A percentile compares a stretch with the other conserved stretches of the same genome.
Conservation (phyloP, 2,888 invertebrate species). For the Alcis repandata region DNA sequence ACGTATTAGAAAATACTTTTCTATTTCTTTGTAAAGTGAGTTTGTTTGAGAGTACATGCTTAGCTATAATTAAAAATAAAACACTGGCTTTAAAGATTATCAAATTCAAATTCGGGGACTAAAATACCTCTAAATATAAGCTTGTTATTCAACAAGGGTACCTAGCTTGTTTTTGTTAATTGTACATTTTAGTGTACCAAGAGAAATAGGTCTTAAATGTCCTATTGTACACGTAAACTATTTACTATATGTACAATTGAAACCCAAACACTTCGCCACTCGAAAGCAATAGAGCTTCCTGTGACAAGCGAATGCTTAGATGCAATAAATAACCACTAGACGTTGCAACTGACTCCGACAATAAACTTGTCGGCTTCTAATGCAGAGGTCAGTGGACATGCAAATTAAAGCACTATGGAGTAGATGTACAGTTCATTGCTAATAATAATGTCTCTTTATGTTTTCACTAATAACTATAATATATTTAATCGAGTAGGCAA, state of each 20-base stretch:
- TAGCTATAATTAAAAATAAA: no score
- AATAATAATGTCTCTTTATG: background rate
- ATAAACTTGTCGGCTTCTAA: constrained; percentile 24
- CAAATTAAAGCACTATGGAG: constrained; percentile 21
- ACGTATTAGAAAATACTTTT: no score
- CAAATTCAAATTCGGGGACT: no score
- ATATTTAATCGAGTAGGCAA: no score
- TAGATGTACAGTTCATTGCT: background rate
- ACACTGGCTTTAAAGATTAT: no score
- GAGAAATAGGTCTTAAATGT: background rate
- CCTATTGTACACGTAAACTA: background rate
- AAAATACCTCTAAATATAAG: no score
- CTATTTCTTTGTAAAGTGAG: no score
- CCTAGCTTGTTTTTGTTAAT: no score
- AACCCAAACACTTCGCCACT: constrained; percentile 22
- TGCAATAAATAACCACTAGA: constrained; percentile 38
- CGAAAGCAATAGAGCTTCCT: constrained; percentile 24
- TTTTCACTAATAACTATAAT: no score
- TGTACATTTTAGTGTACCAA: no score
- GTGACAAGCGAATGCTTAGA: constrained; percentile 29
- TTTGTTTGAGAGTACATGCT: no score
- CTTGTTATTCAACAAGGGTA: no score
- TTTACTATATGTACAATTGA: background rate
- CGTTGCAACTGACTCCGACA: constrained; percentile 33
- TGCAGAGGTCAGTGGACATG: constrained; percentile 30